Percentiles rank a stretch among this genome's conserved stretches.
These are phyloP conservation scores for Allobates femoralis DNA, from an alignment of 2,797 vertebrate species.

Conservation along the genomic window DNA sequence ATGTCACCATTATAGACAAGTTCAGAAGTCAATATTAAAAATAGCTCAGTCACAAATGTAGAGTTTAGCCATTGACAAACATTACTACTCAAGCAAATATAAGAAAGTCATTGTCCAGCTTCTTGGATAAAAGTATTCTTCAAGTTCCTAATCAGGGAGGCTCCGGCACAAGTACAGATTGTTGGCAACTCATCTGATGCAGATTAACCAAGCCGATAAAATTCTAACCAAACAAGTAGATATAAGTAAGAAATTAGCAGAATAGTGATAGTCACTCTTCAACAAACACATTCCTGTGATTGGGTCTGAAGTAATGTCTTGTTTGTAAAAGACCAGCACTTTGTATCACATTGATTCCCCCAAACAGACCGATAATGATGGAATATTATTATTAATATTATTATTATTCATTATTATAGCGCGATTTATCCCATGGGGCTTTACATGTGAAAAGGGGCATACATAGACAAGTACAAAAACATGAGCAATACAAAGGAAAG, in stretches of 20 bases:
- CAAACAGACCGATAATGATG: too few relatives aligned
- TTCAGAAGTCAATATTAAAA: neutral
- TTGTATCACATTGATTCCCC: too few relatives aligned
- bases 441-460: too few relatives aligned
- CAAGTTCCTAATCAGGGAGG: slow-evolving; percentile 22
- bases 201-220: neutral
- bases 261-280: too few relatives aligned
- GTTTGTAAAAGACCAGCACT: too few relatives aligned
- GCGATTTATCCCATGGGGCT: too few relatives aligned
- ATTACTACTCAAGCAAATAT: neutral
- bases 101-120: neutral
- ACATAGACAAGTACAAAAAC: too few relatives aligned
- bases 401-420: too few relatives aligned
- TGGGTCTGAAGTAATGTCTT: too few relatives aligned
- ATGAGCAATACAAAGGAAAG: too few relatives aligned
- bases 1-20: neutral
- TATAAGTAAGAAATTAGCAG: neutral
- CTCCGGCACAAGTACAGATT: neutral
- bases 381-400: too few relatives aligned
- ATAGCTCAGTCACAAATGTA: neutral
- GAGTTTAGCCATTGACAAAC: neutral
- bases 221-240: neutral
- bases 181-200: neutral
- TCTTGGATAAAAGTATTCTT: neutral
- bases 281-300: too few relatives aligned